A percentile compares a stretch with the other conserved stretches of the same genome.
Evolutionary conservation across 2,888 invertebrate genomes (phyloP).

Genomic region (Coremacera marginata): DNA sequence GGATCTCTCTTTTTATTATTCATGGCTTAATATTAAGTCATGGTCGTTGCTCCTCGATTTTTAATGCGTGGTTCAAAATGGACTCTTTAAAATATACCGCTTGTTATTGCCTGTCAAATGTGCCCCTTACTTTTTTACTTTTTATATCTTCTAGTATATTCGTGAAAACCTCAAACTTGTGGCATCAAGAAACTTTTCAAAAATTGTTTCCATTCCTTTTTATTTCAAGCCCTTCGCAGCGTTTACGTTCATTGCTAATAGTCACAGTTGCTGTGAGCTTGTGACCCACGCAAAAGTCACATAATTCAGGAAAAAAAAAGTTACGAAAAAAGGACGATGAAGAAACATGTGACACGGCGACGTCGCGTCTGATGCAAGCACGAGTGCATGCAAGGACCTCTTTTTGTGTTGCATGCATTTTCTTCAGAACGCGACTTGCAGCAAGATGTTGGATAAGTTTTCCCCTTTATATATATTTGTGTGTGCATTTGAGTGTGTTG

Average conservation of each 20-base stretch:
- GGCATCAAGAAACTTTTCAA: constrained; percentile 19
- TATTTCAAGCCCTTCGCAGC: neutral
- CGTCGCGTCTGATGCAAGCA: constrained; percentile 26
- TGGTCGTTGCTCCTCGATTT: neutral
- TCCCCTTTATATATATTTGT: neutral
- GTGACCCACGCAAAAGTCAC: constrained; percentile 22
- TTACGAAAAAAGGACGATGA: neutral
- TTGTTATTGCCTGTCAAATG: neutral
- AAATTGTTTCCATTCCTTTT: constrained; percentile 2
- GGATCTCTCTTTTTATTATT: too few species aligned
- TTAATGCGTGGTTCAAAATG: neutral
- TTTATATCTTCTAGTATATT: neutral
- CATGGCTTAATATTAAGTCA: neutral
- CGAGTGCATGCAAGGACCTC: neutral
- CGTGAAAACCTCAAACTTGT: constrained; percentile 13
- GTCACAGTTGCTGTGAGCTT: neutral
- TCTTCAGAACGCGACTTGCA: constrained; percentile 5
- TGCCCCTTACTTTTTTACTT: neutral
- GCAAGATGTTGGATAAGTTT: constrained; percentile 4
- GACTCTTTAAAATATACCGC: neutral
- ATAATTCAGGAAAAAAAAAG: constrained; percentile 12
- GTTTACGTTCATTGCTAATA: neutral
- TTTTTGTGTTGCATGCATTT: constrained; percentile 9
- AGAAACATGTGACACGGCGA: constrained; percentile 9
- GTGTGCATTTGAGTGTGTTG: constrained; percentile 6